Evolutionary conservation across 2,888 invertebrate species (phyloP), one percentile per base, ranked within the genome.

Genomic region (Xestia ashworthii): DNA sequence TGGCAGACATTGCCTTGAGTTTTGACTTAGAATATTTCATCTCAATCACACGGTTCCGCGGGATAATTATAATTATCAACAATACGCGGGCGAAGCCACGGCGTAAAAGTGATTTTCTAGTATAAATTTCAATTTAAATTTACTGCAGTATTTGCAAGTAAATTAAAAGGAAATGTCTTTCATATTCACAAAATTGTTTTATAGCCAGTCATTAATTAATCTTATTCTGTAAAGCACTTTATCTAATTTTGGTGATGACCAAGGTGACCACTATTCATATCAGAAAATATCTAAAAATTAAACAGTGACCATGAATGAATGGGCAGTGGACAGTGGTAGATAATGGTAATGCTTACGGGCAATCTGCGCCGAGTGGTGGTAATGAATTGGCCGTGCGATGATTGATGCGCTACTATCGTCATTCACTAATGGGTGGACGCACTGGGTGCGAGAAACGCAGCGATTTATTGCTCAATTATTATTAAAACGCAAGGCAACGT

Each of bases 331-430:
- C 86, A 78, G 83, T 66, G 50, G 69, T 74, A 68, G 16, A 71
- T 83, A 83, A 78, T 74, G 68, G 80, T 76, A 81, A 84, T 83
- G 80, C 78, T 80, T 83, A 78, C 83, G 84, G 80, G 91, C 96
- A 96, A 95, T 96, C 95, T 95, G 96, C 93, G 93, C 89, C 93
- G 92, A 95, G 95, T 95, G 95, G 92, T 89, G 93, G 94, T 96
- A 96, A 96, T 96, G 96, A 96, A 96, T 96, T 96, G 96, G 95
- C 93, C 92, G 90, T 85, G 81, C 89, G 90, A 94, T 96, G 96
- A 96, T 96, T 93, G 96, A 96, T 96, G 94, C 91, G 93, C 91
- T 91, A 85, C 90, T 88, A 89, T 83, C 90, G 92, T 95, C 94
- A 95, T 95, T 92, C 93, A 85, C 95, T 96, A 96, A 96, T 96